Percentiles rank a stretch among this genome's conserved stretches.
These are phyloP conservation scores for Stegodyphus mimosarum DNA, from an alignment of 1,140 invertebrate species.

Conservation along the genomic window DNA sequence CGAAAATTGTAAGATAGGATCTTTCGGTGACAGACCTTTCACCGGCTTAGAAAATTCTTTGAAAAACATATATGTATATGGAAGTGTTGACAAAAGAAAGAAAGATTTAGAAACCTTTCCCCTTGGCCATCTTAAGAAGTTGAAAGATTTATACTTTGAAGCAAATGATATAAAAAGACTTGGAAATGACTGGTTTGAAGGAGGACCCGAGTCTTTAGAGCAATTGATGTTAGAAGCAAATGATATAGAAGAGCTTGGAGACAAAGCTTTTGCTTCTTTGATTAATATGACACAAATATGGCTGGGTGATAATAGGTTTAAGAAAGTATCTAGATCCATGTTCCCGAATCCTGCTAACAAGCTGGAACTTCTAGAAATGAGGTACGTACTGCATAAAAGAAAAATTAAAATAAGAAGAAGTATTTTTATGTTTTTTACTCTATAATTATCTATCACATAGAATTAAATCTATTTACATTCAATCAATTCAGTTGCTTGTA, in stretches of 20 bases:
- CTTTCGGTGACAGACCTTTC: slow-evolving; percentile 45
- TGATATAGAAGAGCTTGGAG: slow-evolving; percentile 50
- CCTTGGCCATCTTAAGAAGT: slow-evolving; percentile 31
- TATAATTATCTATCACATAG: no score
- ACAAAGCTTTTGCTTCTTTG: slow-evolving; percentile 42
- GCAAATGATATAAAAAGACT: slow-evolving; percentile 45
- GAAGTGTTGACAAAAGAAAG: slow-evolving; percentile 35
- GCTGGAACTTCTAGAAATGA: slow-evolving; percentile 31
- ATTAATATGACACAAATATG: slow-evolving; percentile 30
- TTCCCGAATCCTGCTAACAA: slow-evolving; percentile 44
- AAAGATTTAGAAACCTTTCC: slow-evolving; percentile 39
- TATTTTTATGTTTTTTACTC: background rate
- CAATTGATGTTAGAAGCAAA: slow-evolving; percentile 37
- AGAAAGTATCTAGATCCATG: slow-evolving; percentile 47
- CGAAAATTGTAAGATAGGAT: slow-evolving; percentile 42
- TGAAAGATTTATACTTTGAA: slow-evolving; percentile 14
- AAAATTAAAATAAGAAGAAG: background rate
- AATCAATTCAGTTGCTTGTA: no score
- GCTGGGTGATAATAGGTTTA: slow-evolving; percentile 42
- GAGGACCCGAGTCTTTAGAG: slow-evolving; percentile 16
- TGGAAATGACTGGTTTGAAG: slow-evolving; percentile 50
- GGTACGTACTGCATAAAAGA: slow-evolving; percentile 1
- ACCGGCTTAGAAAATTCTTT: slow-evolving; percentile 33
- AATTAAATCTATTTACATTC: no score
- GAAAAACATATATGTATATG: slow-evolving; percentile 31